Conservation (phyloP, 2,888 invertebrate genomes). For the Dryobotodes eremita region DNA sequence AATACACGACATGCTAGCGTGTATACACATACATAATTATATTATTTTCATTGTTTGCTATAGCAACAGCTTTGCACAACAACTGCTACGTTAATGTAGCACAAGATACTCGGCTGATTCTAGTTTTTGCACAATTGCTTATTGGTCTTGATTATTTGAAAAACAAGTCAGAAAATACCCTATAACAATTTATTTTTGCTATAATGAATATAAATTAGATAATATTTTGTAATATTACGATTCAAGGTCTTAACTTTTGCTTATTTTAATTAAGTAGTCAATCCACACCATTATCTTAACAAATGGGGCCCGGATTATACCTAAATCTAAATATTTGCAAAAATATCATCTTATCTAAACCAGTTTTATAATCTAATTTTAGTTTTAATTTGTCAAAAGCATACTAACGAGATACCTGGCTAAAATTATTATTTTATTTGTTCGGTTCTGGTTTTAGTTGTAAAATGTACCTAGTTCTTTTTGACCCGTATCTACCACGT, state of each 20-base stretch:
- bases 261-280: conserved; percentile 49
- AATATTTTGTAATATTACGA: conserved; percentile 47
- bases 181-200: conserved; percentile 17
- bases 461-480: conserved; percentile 81
- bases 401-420: conserved; percentile 63
- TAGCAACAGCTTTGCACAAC: conserved; percentile 64
- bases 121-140: conserved; percentile 41
- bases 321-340: conserved; percentile 44
- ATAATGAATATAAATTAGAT: conserved; percentile 24
- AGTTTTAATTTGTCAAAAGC: conserved; percentile 65
- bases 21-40: conserved; percentile 57
- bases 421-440: conserved; percentile 66
- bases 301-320: conserved; percentile 44
- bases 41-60: conserved; percentile 62
- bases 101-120: conserved; percentile 32
- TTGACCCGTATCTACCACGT: conserved; percentile 86
- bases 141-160: conserved; percentile 22
- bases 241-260: conserved; percentile 54
- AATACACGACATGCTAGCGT: conserved; percentile 65
- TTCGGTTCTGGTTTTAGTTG: conserved; percentile 69
- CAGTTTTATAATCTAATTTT: conserved; percentile 53
- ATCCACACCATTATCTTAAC: conserved; percentile 48
- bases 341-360: conserved; percentile 40
- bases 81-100: conserved; percentile 36
- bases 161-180: conserved; percentile 15